Percentiles rank a stretch among this genome's conserved stretches.
These are phyloP conservation scores for Archaeoteleia sp. DNA, from an alignment of 2,888 invertebrate species.

Conservation along the genomic window DNA sequence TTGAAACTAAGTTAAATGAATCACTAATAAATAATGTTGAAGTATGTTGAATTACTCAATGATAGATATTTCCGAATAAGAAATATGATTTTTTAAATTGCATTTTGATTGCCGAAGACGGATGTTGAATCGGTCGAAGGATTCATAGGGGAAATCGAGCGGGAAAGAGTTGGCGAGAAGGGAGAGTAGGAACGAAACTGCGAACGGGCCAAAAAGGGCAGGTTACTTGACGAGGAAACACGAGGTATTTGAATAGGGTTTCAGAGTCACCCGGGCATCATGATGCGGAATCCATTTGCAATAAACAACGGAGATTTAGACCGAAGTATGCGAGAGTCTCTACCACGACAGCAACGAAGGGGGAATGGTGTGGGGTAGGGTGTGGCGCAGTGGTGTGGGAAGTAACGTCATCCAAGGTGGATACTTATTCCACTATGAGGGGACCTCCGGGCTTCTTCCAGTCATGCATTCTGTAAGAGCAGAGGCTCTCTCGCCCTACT, in stretches of 20 bases:
- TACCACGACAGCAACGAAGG: constrained; percentile 14
- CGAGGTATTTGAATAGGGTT: constrained; percentile 69
- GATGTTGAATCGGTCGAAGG: no score
- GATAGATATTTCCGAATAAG: no score
- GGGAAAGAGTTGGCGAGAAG: constrained; percentile 14
- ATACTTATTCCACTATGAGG: constrained; percentile 68
- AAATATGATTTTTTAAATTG: no score
- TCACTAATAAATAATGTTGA: no score
- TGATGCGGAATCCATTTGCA: constrained; percentile 75
- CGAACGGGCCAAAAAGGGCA: constrained; percentile 41
- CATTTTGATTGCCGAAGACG: no score
- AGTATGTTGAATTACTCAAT: no score
- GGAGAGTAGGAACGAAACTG: constrained; percentile 66
- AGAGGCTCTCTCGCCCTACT: constrained; percentile 61
- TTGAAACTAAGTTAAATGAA: no score
- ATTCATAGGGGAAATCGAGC: no score
- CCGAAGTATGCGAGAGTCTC: constrained; percentile 38
- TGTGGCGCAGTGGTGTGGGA: constrained; percentile 11
- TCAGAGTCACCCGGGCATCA: constrained; percentile 67
- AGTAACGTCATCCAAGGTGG: constrained; percentile 68
- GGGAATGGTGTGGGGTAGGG: constrained; percentile 23
- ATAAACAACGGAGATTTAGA: constrained; percentile 74
- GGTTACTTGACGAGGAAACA: constrained; percentile 62
- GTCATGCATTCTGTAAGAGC: constrained; percentile 74
- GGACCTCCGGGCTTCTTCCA: constrained; percentile 70